Evolutionary conservation across 30 jellyfish, hydroid and myxozoan species (phyloP).

Genomic region (Aurelia sp.): DNA sequence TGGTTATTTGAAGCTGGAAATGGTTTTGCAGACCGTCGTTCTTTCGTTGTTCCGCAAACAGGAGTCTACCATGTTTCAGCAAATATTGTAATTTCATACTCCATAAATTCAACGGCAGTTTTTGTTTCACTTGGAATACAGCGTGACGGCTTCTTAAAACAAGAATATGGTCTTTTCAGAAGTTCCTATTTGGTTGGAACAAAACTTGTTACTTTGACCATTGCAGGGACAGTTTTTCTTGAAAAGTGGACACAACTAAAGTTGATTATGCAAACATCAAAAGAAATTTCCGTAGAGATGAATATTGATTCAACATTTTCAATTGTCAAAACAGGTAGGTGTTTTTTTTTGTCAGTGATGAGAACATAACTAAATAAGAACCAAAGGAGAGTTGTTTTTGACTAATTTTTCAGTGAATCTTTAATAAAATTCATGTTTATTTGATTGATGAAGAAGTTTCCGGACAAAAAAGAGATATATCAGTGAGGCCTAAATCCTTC

Average conservation of each 20-base stretch:
- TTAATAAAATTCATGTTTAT: no score
- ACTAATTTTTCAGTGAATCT: no score
- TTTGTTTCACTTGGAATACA: slow-evolving; percentile 52
- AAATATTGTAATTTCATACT: slow-evolving; percentile 44
- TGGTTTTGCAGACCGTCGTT: slow-evolving; percentile 62
- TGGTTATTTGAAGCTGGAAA: slow-evolving; percentile 82
- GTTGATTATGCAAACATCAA: slow-evolving; percentile 37
- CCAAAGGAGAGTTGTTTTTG: no score
- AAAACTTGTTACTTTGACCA: slow-evolving; percentile 41
- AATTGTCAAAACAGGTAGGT: slow-evolving; percentile 77
- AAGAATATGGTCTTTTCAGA: slow-evolving; percentile 57
- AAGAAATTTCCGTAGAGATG: slow-evolving; percentile 18
- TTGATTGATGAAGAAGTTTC: no score
- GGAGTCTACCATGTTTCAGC: slow-evolving; percentile 81
- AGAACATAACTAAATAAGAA: no score
- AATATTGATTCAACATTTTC: slow-evolving; percentile 86
- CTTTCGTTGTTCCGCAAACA: slow-evolving; percentile 66
- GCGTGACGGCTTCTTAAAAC: slow-evolving; percentile 27
- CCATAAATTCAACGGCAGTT: slow-evolving; percentile 47
- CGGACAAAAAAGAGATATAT: no score
- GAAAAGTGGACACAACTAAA: slow-evolving; percentile 74
- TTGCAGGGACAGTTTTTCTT: slow-evolving; percentile 71
- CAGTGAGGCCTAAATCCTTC: no score
- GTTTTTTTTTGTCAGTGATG: no score
- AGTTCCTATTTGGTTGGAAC: slow-evolving; percentile 3